phyloP scores from a whole-genome alignment of 2,797 vertebrate genomes.

The Stomatorhinus walkeri region DNA sequence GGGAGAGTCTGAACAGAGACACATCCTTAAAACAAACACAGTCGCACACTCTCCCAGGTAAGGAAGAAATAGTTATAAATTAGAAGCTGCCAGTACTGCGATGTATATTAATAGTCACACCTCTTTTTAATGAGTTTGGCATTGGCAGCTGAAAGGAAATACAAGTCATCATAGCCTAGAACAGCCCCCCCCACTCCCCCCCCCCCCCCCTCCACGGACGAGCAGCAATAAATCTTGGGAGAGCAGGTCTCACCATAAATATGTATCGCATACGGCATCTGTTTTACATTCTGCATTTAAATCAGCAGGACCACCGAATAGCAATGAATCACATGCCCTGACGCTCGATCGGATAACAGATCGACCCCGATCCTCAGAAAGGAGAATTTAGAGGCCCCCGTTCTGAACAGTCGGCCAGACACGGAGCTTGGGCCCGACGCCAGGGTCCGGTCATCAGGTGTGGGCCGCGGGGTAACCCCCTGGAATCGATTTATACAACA shows the following conservation, averaged over 20 bases:
- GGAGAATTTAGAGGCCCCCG: conserved; percentile 81
- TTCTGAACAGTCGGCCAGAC: neutral
- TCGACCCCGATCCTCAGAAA: conserved; percentile 95
- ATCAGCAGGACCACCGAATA: conserved; percentile 95
- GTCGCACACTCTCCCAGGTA: neutral
- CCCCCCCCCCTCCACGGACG: conserved; percentile 70
- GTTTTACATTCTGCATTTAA: conserved; percentile 99
- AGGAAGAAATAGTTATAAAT: conserved; percentile 52
- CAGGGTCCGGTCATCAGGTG: neutral
- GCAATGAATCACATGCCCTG: conserved; percentile 98
- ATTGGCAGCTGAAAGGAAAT: conserved; percentile 99
- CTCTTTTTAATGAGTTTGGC: conserved; percentile 99
- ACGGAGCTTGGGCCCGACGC: neutral
- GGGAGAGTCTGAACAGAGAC: conserved; percentile 5
- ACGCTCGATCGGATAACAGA: conserved; percentile 99
- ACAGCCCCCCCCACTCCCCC: conserved; percentile 84
- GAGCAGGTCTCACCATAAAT: conserved; percentile 99
- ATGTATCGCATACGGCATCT: conserved; percentile 99
- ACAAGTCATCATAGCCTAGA: conserved; percentile 98
- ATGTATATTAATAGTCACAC: conserved; percentile 99
- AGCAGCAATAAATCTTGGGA: conserved; percentile 99
- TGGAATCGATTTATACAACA: neutral
- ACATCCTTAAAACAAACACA: conserved; percentile 33
- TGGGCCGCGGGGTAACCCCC: neutral
- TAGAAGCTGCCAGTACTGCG: conserved; percentile 99